Evolutionary conservation across 2,797 vertebrate species (phyloP), one percentile per base, ranked within the genome.

Genomic region (Mus caroli): DNA sequence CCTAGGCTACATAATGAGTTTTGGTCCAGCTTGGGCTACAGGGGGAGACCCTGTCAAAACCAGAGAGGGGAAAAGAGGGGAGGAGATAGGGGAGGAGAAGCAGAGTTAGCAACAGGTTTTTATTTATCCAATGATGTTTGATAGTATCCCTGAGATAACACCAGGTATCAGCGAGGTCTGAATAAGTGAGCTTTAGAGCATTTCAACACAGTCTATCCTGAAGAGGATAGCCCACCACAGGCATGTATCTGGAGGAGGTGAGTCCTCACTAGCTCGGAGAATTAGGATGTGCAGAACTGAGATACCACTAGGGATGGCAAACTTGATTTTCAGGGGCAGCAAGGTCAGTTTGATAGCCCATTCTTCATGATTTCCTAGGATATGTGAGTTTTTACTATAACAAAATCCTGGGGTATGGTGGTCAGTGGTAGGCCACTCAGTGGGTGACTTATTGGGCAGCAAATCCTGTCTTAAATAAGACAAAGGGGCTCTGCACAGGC

Each of bases 101-200:
- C 2, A 92, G n/a, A 94, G 75, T 34, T 67, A 87, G 56, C 52
- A 78, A n/a, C 46, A 54, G 54, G 37, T 76, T 92, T 94, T 86
- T 67, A 92, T 93, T 83, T 92, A 64, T 91, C 94, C 88, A 92
- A 37, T 58, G 50, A 31, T 93, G 20, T 52, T 52, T 80, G 52
- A 40, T 85, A 73, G 67, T 94, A n/a, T 95, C 56, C 67, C 24
- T 8, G 56, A 26, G 71, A 86, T 12, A 46, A 4, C 14, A 82
- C 14, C 17, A 88, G 69, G 13, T 10, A 43, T 56, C 56, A 85
- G 40, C 40, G 91, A 73, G 52, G 88, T 93, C 80, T 79, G 93
- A 94, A 52, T 78, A 92, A 73, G 26, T 90, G 40, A 73, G 37
- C 64, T 24, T 52, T 6, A 46, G 15, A 24, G 60, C 71, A 20